Percentiles rank a stretch among this genome's conserved stretches.
Conservation (phyloP, 2,797 vertebrate species). For the Ceryle rudis region DNA sequence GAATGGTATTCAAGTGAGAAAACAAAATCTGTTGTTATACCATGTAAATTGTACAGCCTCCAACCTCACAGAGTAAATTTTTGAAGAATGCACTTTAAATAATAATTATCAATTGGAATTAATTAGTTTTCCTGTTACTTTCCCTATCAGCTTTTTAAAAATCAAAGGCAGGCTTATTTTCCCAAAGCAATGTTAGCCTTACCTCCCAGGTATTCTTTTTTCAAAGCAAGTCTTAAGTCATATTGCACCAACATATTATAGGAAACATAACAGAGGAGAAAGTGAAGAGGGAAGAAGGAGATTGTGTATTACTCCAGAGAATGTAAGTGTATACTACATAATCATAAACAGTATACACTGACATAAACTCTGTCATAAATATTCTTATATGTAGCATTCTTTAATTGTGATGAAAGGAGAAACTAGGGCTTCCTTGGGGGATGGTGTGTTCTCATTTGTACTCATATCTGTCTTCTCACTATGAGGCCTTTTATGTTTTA, state of each 20-base stretch:
- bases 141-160: slow-evolving; percentile 3
- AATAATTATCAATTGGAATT: slow-evolving; percentile 6
- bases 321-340: not conserved
- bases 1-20: not conserved
- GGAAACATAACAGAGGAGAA: slow-evolving; percentile 7
- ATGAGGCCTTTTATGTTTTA: slow-evolving; percentile 17
- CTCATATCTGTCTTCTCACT: slow-evolving; percentile 23
- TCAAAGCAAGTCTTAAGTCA: not conserved
- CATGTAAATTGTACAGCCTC: not conserved
- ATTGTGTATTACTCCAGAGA: not conserved
- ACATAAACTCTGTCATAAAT: slow-evolving; percentile 2
- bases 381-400: not conserved
- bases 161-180: not conserved
- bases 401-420: not conserved
- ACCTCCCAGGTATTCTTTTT: not conserved
- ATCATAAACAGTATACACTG: not conserved
- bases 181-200: not conserved
- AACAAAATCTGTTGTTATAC: not conserved
- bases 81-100: not conserved
- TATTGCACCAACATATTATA: slow-evolving; percentile 9
- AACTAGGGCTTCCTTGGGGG: not conserved
- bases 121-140: slow-evolving; percentile 41
- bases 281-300: not conserved
- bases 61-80: not conserved
- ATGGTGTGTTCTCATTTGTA: slow-evolving; percentile 38